phyloP scores from a whole-genome alignment of 2,888 invertebrate genomes.

The Apamea anceps region DNA sequence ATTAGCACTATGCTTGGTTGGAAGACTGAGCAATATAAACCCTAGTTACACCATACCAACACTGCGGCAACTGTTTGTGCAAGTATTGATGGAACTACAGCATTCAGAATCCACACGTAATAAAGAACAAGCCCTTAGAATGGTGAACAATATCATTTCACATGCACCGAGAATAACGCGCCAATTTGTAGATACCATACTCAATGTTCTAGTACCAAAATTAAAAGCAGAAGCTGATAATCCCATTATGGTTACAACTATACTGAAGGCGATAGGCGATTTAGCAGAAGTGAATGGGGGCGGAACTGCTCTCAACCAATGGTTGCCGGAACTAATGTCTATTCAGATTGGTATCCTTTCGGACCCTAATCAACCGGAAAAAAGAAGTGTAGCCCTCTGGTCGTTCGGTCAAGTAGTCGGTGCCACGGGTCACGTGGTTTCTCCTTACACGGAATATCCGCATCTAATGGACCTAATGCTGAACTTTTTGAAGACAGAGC shows the following conservation, averaged over 20 bases:
- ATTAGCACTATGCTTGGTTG: constrained; percentile 97
- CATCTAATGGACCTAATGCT: constrained; percentile 97
- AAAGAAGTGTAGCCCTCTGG: constrained; percentile 98
- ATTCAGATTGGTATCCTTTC: constrained; percentile 98
- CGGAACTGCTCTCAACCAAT: constrained; percentile 96
- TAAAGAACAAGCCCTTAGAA: constrained; percentile 98
- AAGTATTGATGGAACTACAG: constrained; percentile 97
- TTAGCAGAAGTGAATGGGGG: constrained; percentile 97
- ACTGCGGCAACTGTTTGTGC: constrained; percentile 96
- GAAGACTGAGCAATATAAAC: constrained; percentile 97
- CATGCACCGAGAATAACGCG: constrained; percentile 98
- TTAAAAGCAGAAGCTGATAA: constrained; percentile 96
- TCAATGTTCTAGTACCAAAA: constrained; percentile 97
- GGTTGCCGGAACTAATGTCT: constrained; percentile 96
- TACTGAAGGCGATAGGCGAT: constrained; percentile 98
- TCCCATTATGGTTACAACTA: constrained; percentile 97
- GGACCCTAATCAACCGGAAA: constrained; percentile 98
- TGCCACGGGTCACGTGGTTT: constrained; percentile 98
- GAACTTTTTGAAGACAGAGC: constrained; percentile 98
- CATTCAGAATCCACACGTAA: constrained; percentile 98
- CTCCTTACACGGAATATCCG: constrained; percentile 98
- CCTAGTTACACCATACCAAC: constrained; percentile 99
- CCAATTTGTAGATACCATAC: constrained; percentile 98
- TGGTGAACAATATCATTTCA: constrained; percentile 98
- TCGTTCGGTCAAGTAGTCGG: constrained; percentile 98